phyloP scores from a whole-genome alignment of 1,140 invertebrate species.

The Bombus polaris region DNA sequence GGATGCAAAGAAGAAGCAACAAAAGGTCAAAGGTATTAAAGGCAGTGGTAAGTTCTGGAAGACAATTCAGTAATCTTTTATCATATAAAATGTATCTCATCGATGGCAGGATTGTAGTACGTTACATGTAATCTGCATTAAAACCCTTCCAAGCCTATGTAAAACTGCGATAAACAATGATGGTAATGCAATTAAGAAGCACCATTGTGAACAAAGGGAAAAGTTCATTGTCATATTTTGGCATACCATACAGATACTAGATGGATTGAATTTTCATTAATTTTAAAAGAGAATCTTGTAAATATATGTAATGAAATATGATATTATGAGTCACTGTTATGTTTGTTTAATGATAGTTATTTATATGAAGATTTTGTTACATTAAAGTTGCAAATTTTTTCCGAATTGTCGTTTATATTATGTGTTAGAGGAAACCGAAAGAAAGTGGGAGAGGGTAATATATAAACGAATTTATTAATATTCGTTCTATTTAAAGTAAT shows the following conservation, averaged over 20 bases:
- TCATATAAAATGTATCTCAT: constrained; percentile 24
- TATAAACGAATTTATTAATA: constrained; percentile 55
- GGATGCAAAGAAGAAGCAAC: constrained; percentile 79
- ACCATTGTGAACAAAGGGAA: neutral
- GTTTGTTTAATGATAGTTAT: constrained; percentile 35
- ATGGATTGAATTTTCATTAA: constrained; percentile 9
- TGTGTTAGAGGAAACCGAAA: constrained; percentile 18
- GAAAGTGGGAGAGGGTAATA: constrained; percentile 36
- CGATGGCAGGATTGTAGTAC: constrained; percentile 18
- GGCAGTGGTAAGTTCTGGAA: constrained; percentile 81
- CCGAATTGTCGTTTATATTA: constrained; percentile 12
- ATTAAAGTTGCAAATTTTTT: constrained; percentile 12
- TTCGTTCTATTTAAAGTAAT: constrained; percentile 26
- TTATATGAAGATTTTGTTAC: constrained; percentile 16
- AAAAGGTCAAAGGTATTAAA: constrained; percentile 80
- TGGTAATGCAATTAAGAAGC: neutral
- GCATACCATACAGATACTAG: constrained; percentile 10
- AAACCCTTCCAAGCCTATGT: constrained; percentile 34
- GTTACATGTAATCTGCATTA: constrained; percentile 19
- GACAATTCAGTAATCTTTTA: constrained; percentile 62
- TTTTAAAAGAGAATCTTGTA: neutral
- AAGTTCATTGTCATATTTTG: constrained; percentile 8
- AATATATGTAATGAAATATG: neutral
- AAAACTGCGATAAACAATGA: constrained; percentile 1
- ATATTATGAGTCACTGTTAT: constrained; percentile 15